Evolutionary conservation across 2,113 vertebrate genomes (phyloP).

Genomic region (Trachemys scripta): DNA sequence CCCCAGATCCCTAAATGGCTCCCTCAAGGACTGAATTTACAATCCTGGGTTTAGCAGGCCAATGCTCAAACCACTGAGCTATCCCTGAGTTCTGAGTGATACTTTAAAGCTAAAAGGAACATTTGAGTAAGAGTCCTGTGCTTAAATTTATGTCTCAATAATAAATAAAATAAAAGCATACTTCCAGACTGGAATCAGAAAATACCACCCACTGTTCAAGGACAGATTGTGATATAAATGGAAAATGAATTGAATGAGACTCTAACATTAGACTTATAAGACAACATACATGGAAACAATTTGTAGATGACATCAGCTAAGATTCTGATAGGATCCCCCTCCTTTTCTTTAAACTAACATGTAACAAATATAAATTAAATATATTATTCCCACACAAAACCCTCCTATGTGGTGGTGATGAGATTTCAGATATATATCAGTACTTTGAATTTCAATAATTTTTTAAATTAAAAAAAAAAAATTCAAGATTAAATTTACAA

Average conservation of each 20-base stretch:
- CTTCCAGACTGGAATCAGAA: not conserved
- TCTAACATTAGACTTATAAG: not conserved
- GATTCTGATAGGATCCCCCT: not conserved
- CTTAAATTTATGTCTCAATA: not conserved
- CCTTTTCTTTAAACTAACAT: not conserved
- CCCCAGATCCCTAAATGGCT: no score
- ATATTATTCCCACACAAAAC: not conserved
- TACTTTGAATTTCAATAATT: not conserved
- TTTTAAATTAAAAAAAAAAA: not conserved
- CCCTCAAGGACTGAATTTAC: no score
- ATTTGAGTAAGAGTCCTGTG: not conserved
- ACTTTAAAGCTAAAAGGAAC: not conserved
- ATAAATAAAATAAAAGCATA: not conserved
- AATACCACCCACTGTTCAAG: not conserved
- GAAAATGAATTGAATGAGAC: not conserved
- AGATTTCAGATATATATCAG: not conserved
- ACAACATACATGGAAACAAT: not conserved
- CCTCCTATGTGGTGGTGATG: not conserved
- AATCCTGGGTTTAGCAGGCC: no score
- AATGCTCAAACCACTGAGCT: no score
- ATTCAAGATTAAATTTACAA: not conserved
- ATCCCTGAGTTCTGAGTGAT: not conserved
- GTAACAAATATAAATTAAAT: not conserved
- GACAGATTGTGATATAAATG: not conserved
- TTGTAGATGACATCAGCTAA: not conserved